These are phyloP conservation scores for Drosophila suzukii DNA, from an alignment of 1,140 invertebrate species.

Conservation along the genomic window DNA sequence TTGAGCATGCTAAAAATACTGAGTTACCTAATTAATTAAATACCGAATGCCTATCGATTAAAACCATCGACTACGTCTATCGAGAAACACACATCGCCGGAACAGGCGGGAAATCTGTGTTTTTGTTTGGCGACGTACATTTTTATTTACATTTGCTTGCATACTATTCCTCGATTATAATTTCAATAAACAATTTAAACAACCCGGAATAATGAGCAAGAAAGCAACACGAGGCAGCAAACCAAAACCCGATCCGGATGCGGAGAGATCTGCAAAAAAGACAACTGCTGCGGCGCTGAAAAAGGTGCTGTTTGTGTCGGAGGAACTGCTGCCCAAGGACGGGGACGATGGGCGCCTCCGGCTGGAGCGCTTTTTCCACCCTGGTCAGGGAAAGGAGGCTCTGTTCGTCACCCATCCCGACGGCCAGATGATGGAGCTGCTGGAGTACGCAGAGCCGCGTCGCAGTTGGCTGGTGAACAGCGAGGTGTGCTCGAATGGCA, in stretches of 20 bases:
- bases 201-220: constrained; percentile 49
- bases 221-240: constrained; percentile 56
- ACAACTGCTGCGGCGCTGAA: constrained; percentile 36
- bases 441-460: constrained; percentile 88
- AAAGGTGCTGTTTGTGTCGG: constrained; percentile 69
- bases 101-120: constrained; percentile 16
- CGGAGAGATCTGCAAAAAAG: constrained; percentile 10
- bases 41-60: neutral
- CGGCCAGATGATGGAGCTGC: constrained; percentile 87
- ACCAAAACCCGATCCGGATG: constrained; percentile 64
- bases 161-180: too few species aligned
- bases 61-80: neutral
- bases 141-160: constrained; percentile 11
- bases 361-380: constrained; percentile 73
- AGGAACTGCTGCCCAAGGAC: constrained; percentile 48
- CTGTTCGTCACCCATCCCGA: constrained; percentile 65
- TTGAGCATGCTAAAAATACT: too few species aligned
- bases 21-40: neutral
- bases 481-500: constrained; percentile 90
- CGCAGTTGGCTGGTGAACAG: constrained; percentile 90
- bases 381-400: constrained; percentile 57
- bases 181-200: neutral
- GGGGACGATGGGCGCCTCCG: constrained; percentile 37
- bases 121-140: neutral
- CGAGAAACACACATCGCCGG: neutral